A percentile compares a stretch with the other conserved stretches of the same genome.
Evolutionary conservation across 2,113 vertebrate species (phyloP).

Genomic region (Sigmodon hispidus): DNA sequence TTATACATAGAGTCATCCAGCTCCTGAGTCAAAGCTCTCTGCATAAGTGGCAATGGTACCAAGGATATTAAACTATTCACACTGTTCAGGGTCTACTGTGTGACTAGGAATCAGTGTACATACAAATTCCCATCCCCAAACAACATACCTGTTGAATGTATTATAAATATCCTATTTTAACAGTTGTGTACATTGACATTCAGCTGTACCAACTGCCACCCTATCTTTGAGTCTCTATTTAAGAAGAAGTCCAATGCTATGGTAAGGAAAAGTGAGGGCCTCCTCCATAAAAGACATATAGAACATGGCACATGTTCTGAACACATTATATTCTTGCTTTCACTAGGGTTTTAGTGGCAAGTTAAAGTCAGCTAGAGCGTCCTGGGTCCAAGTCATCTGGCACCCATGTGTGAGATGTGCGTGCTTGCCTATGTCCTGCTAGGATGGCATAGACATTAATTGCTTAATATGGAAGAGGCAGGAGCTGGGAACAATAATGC

Average conservation of each 20-base stretch:
- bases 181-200: not conserved
- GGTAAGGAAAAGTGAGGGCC: not conserved
- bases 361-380: conserved; percentile 65
- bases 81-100: not conserved
- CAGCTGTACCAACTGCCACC: not conserved
- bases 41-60: accelerated
- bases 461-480: conserved; percentile 73
- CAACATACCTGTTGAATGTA: not conserved
- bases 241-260: not conserved
- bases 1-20: not conserved
- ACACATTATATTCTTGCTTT: conserved; percentile 63
- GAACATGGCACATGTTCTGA: conserved; percentile 36
- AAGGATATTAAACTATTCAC: not conserved
- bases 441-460: conserved; percentile 78
- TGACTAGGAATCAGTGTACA: not conserved
- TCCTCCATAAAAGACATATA: conserved; percentile 35
- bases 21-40: not conserved
- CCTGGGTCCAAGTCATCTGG: conserved; percentile 76
- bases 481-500: conserved; percentile 72
- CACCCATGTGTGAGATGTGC: conserved; percentile 74
- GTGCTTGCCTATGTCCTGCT: conserved; percentile 70
- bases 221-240: not conserved
- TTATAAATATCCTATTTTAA: not conserved
- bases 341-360: conserved; percentile 63
- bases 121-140: not conserved